phyloP scores from a whole-genome alignment of 2,113 vertebrate species.

The Leptosomus discolor region DNA sequence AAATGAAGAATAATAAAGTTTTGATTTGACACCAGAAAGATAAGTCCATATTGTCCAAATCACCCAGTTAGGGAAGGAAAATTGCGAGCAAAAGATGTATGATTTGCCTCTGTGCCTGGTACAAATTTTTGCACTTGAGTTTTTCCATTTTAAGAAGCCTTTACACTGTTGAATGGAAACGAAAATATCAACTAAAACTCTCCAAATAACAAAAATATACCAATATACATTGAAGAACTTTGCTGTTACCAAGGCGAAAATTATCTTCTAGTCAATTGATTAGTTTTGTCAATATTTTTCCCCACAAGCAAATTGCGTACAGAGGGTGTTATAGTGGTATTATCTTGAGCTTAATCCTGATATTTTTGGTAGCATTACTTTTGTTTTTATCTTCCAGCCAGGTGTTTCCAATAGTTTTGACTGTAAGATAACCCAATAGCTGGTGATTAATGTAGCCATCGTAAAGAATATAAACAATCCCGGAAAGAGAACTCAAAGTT shows the following conservation, averaged over 20 bases:
- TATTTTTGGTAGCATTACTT: conserved; percentile 15
- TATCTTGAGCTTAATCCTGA: background rate
- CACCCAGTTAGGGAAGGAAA: background rate
- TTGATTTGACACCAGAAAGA: background rate
- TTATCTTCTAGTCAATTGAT: background rate
- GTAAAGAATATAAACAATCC: conserved; percentile 44
- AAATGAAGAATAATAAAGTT: background rate
- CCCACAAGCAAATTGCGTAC: background rate
- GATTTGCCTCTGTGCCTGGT: background rate
- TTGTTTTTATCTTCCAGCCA: conserved; percentile 34
- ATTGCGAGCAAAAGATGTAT: background rate
- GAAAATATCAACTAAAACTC: background rate
- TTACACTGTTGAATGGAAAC: background rate
- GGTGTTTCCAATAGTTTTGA: conserved; percentile 58
- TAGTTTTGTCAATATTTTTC: background rate
- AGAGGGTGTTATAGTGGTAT: background rate
- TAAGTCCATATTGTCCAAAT: background rate
- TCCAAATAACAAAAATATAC: background rate
- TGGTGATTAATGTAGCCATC: conserved; percentile 56
- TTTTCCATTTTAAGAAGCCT: background rate
- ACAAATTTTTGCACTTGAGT: background rate
- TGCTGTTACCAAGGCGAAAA: background rate
- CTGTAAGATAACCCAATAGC: conserved; percentile 50
- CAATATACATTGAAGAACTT: background rate
- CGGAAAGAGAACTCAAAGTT: conserved; percentile 50